Conservation (phyloP, 2,113 vertebrate species). For the Vimba vimba region DNA sequence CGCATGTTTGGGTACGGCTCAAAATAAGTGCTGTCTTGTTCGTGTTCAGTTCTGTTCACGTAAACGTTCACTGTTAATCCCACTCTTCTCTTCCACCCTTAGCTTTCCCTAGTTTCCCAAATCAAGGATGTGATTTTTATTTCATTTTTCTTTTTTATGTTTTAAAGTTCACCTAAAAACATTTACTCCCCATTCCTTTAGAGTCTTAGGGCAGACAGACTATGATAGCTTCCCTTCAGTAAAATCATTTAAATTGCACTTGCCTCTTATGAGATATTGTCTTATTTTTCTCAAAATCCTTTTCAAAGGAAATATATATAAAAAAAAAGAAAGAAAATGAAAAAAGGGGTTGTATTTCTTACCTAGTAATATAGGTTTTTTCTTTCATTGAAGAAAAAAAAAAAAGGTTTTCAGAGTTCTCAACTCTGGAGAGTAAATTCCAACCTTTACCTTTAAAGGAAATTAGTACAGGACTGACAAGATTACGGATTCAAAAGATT, state of each 20-base stretch:
- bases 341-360: conserved; percentile 72
- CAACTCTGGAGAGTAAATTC: conserved; percentile 72
- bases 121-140: conserved; percentile 84
- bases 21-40: conserved; percentile 90
- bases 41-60: conserved; percentile 76
- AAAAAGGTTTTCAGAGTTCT: conserved; percentile 69
- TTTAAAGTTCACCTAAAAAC: conserved; percentile 71
- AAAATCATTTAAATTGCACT: conserved; percentile 95
- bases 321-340: background rate
- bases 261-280: conserved; percentile 89
- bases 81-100: conserved; percentile 79
- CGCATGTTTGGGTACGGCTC: conserved; percentile 83
- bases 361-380: conserved; percentile 66
- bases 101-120: conserved; percentile 80
- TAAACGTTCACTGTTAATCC: conserved; percentile 83
- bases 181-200: conserved; percentile 92
- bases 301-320: conserved; percentile 71
- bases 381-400: conserved; percentile 61
- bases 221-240: conserved; percentile 97
- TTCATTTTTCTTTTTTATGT: conserved; percentile 79
- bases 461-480: conserved; percentile 72
- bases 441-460: conserved; percentile 72
- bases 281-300: conserved; percentile 68
- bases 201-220: conserved; percentile 99
- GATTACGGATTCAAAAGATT: conserved; percentile 68